Conservation (phyloP, 2,888 invertebrate genomes). For the Hirtodrosophila histrioides region DNA sequence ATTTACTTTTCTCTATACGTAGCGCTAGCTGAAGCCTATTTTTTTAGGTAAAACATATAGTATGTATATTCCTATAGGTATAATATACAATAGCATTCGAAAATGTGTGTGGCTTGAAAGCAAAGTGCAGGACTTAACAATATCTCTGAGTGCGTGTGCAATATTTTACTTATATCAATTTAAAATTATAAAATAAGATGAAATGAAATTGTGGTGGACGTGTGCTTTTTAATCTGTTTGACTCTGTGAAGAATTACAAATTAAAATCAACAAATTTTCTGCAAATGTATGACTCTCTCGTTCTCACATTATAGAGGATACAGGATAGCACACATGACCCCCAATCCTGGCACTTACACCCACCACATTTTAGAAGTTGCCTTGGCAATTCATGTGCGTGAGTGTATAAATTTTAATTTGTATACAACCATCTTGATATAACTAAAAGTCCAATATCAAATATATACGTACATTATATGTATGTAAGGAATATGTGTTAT, state of each 20-base stretch:
- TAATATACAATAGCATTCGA: no score
- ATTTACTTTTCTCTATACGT: no score
- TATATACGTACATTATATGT: neutral
- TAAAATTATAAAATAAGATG: conserved; percentile 3
- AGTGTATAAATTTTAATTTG: conserved; percentile 35
- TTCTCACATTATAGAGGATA: conserved; percentile 7
- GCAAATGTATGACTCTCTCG: conserved; percentile 10
- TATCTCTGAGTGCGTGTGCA: no score
- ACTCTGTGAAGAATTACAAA: conserved; percentile 27
- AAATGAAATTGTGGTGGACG: conserved; percentile 3
- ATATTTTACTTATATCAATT: conserved; percentile 8
- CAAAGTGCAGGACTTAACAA: no score
- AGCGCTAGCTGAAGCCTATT: no score
- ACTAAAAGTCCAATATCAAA: conserved; percentile 30
- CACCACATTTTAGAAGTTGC: conserved; percentile 15
- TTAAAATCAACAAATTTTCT: conserved; percentile 34
- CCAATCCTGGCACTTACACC: neutral
- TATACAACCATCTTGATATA: conserved; percentile 18
- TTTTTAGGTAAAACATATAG: no score
- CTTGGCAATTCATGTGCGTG: conserved; percentile 10
- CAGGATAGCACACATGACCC: neutral
- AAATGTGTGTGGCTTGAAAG: no score
- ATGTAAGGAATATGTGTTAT: conserved; percentile 1
- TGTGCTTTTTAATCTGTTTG: conserved; percentile 12
- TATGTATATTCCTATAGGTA: no score